Conservation (phyloP, 2,113 vertebrate genomes). For the Oreochromis niloticus region DNA sequence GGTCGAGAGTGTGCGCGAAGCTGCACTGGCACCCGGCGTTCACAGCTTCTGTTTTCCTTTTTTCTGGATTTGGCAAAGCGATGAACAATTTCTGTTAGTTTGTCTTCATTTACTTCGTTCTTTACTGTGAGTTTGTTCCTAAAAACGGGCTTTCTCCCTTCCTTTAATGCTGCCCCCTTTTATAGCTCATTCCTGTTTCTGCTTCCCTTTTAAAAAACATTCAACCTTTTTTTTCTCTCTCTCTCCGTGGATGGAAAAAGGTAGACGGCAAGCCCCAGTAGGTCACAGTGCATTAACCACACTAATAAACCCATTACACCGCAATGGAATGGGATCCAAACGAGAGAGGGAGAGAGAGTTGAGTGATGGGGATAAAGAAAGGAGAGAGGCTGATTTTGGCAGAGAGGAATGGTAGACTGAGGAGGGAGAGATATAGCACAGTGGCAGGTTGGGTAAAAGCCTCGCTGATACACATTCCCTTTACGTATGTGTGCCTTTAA, state of each 20-base stretch:
- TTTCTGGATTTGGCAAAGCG: neutral
- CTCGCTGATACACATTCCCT: neutral
- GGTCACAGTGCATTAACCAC: constrained; percentile 66
- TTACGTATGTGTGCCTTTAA: constrained; percentile 5
- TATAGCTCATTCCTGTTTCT: neutral
- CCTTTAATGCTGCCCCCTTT: neutral
- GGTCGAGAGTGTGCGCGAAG: neutral
- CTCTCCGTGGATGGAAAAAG: constrained; percentile 16
- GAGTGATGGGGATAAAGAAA: constrained; percentile 29
- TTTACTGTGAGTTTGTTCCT: neutral
- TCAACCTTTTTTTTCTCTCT: neutral
- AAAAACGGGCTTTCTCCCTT: neutral
- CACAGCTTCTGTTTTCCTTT: neutral
- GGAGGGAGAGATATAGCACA: neutral
- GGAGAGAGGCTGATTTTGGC: constrained; percentile 15
- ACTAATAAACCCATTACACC: constrained; percentile 63
- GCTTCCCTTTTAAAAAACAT: constrained; percentile 17
- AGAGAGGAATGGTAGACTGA: neutral
- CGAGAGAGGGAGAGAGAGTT: constrained; percentile 14
- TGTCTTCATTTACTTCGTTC: neutral
- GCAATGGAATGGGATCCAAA: constrained; percentile 47
- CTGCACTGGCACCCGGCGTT: neutral
- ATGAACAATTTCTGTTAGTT: neutral
- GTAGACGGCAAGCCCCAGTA: constrained; percentile 36
- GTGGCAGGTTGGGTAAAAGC: constrained; percentile 19